phyloP scores from a whole-genome alignment of 1,140 invertebrate species.

The Drosophila novamexicana region DNA sequence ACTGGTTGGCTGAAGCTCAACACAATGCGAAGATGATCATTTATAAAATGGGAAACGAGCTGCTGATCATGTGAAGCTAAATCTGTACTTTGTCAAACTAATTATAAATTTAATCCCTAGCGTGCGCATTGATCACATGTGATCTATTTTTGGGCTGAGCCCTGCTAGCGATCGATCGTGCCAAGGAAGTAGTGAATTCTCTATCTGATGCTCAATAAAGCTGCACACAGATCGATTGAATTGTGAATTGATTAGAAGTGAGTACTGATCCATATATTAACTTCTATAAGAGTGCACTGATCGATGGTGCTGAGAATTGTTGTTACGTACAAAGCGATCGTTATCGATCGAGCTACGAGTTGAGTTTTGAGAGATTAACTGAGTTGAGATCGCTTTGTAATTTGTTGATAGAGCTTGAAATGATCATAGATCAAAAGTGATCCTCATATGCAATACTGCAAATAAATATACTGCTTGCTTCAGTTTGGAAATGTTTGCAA shows the following conservation, averaged over 20 bases:
- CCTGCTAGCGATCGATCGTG: neutral
- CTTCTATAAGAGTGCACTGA: conserved; percentile 15
- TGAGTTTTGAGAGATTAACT: neutral
- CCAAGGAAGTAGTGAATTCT: neutral
- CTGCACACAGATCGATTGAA: neutral
- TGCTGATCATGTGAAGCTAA: neutral
- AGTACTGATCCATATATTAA: neutral
- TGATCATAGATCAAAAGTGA: too few relatives aligned
- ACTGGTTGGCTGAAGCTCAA: neutral
- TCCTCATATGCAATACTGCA: too few relatives aligned
- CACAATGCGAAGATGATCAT: neutral
- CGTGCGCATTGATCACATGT: conserved; percentile 7
- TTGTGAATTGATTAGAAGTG: conserved; percentile 1
- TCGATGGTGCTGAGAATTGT: conserved; percentile 12
- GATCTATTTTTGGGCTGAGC: conserved; percentile 16
- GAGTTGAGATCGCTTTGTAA: too few relatives aligned
- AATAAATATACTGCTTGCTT: too few relatives aligned
- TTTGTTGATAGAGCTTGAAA: neutral
- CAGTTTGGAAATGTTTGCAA: neutral
- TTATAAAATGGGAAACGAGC: conserved; percentile 1
- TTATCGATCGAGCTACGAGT: neutral
- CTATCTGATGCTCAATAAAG: neutral
- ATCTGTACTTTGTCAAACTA: conserved; percentile 18
- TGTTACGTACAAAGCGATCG: neutral
- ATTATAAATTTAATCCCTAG: conserved; percentile 22